phyloP scores from a whole-genome alignment of 1,140 invertebrate genomes.

The Xylocopa sonorina region DNA sequence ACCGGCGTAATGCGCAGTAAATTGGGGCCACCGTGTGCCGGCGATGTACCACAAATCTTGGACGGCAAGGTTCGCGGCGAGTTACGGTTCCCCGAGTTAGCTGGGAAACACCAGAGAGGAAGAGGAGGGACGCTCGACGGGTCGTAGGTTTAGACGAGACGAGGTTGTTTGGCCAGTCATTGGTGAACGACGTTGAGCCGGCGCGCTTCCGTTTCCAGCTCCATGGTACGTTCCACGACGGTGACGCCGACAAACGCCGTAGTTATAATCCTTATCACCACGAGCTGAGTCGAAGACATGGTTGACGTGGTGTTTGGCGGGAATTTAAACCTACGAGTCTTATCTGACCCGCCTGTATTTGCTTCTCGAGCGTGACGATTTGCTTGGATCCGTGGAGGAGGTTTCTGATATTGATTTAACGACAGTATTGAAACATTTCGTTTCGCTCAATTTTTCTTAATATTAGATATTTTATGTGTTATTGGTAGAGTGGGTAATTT shows the following conservation, averaged over 20 bases:
- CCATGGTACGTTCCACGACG: conserved; percentile 25
- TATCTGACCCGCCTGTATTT: conserved; percentile 1
- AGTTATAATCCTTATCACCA: conserved; percentile 61
- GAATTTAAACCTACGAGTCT: conserved; percentile 28
- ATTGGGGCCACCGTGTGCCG: conserved; percentile 66
- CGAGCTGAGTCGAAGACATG: conserved; percentile 13
- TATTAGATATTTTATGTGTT: too few species aligned
- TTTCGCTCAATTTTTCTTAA: background rate
- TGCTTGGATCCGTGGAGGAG: background rate
- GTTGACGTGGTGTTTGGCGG: background rate
- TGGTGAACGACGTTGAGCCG: conserved; percentile 27
- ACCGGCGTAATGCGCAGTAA: conserved; percentile 67
- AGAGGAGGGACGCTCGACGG: background rate
- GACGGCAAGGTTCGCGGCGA: conserved; percentile 44
- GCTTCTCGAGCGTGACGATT: background rate
- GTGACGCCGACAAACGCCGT: conserved; percentile 43
- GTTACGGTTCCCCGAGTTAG: conserved; percentile 41
- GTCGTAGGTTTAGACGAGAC: conserved; percentile 24
- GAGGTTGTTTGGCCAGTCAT: conserved; percentile 50
- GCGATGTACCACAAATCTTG: conserved; percentile 70
- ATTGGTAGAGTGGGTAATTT: too few species aligned
- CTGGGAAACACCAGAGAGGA: conserved; percentile 14
- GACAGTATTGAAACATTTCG: background rate
- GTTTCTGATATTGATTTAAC: background rate
- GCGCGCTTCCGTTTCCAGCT: conserved; percentile 25